Conservation (phyloP, 2,113 vertebrate genomes). For the Antidorcas marsupialis region DNA sequence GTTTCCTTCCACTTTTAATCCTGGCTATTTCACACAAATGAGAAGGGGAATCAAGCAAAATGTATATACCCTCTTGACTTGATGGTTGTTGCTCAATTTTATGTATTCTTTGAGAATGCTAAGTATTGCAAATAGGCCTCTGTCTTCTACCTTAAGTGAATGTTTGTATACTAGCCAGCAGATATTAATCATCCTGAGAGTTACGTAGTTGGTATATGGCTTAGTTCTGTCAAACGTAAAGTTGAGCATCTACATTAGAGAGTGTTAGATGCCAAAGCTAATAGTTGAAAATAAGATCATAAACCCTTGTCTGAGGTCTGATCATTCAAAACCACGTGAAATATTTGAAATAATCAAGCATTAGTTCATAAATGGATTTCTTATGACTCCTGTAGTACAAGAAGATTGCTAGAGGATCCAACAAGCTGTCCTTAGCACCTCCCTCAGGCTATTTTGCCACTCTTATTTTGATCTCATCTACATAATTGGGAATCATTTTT, state of each 20-base stretch:
- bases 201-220: background rate
- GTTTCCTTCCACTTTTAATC: background rate
- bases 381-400: background rate
- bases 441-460: background rate
- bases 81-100: background rate
- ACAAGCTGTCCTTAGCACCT: background rate
- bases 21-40: background rate
- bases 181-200: background rate
- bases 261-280: background rate
- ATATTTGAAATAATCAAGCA: background rate
- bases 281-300: constrained; percentile 1
- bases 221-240: constrained; percentile 10
- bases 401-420: background rate
- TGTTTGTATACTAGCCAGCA: background rate
- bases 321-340: background rate
- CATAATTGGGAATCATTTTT: background rate
- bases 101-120: background rate
- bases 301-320: background rate
- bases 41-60: background rate
- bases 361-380: background rate
- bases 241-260: background rate
- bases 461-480: background rate
- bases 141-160: background rate
- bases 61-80: background rate
- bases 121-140: background rate